These are phyloP conservation scores for Eulacestoma nigropectus DNA, from an alignment of 2,113 vertebrate species.

Conservation along the genomic window DNA sequence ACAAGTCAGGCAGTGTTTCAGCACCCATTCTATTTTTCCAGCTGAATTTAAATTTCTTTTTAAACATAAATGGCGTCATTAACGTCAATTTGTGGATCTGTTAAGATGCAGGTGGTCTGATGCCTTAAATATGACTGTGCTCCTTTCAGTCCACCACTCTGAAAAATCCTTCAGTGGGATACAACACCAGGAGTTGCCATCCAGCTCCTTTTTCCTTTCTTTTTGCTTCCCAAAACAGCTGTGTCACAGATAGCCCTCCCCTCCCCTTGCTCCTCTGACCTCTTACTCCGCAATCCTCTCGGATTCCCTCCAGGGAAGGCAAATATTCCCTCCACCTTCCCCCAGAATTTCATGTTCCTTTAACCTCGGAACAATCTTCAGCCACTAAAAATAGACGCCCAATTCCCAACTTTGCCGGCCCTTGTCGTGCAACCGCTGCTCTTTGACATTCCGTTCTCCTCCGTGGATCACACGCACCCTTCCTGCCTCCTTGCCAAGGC, in stretches of 20 bases:
- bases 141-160: not conserved
- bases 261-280: conserved; percentile 27
- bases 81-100: conserved; percentile 41
- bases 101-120: conserved; percentile 46
- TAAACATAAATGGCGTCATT: conserved; percentile 27
- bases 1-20: conserved; percentile 45
- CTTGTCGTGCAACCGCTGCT: not conserved
- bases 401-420: not conserved
- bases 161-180: not conserved
- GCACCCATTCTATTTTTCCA: conserved; percentile 60
- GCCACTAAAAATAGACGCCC: conserved; percentile 19
- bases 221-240: conserved; percentile 49
- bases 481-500: not conserved
- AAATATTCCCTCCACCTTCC: conserved; percentile 53
- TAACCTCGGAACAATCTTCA: not conserved
- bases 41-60: conserved; percentile 40
- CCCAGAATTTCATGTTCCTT: not conserved
- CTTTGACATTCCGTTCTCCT: conserved; percentile 23
- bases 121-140: conserved; percentile 32
- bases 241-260: conserved; percentile 31
- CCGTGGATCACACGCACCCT: accelerated
- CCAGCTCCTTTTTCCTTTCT: not conserved
- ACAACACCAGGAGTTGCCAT: not conserved
- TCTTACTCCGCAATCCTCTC: conserved; percentile 23
- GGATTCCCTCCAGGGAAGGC: conserved; percentile 26